A percentile compares a stretch with the other conserved stretches of the same genome.
phyloP scores from a whole-genome alignment of 2,888 invertebrate species.

The Megalurothrips usitatus region DNA sequence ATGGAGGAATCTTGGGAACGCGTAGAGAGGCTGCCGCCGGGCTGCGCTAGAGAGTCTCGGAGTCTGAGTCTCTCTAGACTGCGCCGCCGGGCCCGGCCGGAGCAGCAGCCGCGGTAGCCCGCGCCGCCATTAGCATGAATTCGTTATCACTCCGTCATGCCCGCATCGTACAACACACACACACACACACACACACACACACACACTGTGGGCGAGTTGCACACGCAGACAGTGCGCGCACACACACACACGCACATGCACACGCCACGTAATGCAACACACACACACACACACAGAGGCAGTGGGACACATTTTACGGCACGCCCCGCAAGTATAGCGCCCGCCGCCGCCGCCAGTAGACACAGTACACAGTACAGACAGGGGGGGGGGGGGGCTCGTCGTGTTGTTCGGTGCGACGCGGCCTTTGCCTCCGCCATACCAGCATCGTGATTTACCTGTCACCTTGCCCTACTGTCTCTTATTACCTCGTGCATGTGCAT shows the following conservation, averaged over 20 bases:
- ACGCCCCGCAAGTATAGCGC: not conserved
- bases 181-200: not conserved
- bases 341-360: not conserved
- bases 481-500: too few species aligned
- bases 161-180: not conserved
- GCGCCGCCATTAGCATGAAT: not conserved
- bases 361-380: not conserved
- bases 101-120: not conserved
- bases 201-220: too few species aligned
- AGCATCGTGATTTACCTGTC: not conserved
- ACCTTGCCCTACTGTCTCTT: not conserved
- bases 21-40: not conserved
- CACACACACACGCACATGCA: not conserved
- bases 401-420: not conserved
- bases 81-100: not conserved
- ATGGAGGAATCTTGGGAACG: too few species aligned
- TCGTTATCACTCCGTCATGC: not conserved
- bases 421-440: not conserved
- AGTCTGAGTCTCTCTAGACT: too few species aligned
- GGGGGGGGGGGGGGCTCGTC: not conserved
- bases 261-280: not conserved
- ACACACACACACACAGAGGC: not conserved
- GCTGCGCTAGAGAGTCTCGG: not conserved
- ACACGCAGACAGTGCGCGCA: not conserved
- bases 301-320: not conserved